These are phyloP conservation scores for Tyto alba DNA, from an alignment of 2,113 vertebrate genomes.

Conservation along the genomic window DNA sequence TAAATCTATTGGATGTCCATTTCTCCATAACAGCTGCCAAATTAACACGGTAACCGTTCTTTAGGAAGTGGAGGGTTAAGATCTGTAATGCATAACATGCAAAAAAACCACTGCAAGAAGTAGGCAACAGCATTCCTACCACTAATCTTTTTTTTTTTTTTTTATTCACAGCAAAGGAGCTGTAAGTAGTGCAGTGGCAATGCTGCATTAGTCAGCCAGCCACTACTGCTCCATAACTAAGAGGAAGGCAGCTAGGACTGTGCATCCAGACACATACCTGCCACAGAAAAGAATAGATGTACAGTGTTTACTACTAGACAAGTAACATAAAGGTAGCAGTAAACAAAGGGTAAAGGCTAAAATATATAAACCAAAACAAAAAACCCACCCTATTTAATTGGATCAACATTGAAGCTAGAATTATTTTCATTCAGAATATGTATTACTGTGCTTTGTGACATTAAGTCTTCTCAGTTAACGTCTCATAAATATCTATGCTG, in stretches of 20 bases:
- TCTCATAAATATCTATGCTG: neutral
- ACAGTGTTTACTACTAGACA: neutral
- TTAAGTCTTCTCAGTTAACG: neutral
- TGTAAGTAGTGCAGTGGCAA: neutral
- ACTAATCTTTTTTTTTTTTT: neutral
- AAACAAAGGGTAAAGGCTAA: neutral
- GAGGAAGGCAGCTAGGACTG: neutral
- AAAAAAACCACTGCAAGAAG: neutral
- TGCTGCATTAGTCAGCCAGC: neutral
- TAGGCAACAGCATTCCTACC: neutral
- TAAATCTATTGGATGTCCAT: neutral
- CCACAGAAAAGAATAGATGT: neutral
- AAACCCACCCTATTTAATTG: neutral
- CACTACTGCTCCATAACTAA: neutral
- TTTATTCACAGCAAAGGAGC: neutral
- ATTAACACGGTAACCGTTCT: neutral
- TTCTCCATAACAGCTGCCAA: neutral
- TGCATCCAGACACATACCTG: neutral
- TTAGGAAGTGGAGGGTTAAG: neutral
- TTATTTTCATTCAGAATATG: neutral
- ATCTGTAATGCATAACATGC: neutral
- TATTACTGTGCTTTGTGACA: neutral
- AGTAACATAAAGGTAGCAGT: neutral
- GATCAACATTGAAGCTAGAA: neutral
- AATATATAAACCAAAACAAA: neutral